Percentiles rank a stretch among this genome's conserved stretches.
Conservation (phyloP, 2,797 vertebrate genomes). For the Diceros bicornis region DNA sequence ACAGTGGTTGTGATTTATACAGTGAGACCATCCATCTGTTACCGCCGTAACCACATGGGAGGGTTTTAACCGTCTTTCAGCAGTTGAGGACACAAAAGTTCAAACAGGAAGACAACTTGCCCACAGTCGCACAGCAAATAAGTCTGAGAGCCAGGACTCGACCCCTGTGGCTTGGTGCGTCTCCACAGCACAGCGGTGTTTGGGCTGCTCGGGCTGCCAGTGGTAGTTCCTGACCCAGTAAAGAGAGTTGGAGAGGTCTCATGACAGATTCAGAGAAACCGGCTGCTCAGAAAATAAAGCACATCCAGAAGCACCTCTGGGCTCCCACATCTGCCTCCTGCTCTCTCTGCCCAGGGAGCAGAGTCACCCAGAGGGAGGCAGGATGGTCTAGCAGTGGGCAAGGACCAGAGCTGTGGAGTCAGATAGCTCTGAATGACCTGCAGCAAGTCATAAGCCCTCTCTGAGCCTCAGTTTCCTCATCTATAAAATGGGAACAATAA, state of each 20-base stretch:
- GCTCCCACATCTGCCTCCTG: neutral
- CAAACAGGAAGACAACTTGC: neutral
- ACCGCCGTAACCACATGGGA: neutral
- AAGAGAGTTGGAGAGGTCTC: neutral
- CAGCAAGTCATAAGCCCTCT: neutral
- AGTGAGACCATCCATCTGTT: neutral
- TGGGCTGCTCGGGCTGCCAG: neutral
- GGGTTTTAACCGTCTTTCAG: conserved; percentile 60
- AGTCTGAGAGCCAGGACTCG: neutral
- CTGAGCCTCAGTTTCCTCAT: neutral
- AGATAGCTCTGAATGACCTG: neutral
- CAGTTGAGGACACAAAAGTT: conserved; percentile 1
- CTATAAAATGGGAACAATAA: conserved; percentile 9
- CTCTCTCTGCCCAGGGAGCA: neutral
- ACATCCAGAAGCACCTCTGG: neutral
- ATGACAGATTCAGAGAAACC: neutral
- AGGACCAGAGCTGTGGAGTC: neutral
- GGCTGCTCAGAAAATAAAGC: neutral
- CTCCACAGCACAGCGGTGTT: neutral
- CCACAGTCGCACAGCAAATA: neutral
- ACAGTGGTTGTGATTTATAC: neutral
- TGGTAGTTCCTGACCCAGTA: neutral
- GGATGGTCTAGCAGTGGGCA: neutral
- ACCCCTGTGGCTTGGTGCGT: neutral
- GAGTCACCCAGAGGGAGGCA: neutral